Evolutionary conservation across 2,113 vertebrate species (phyloP), one percentile per base, ranked within the genome.

Genomic region (Oreochromis spilurus): DNA sequence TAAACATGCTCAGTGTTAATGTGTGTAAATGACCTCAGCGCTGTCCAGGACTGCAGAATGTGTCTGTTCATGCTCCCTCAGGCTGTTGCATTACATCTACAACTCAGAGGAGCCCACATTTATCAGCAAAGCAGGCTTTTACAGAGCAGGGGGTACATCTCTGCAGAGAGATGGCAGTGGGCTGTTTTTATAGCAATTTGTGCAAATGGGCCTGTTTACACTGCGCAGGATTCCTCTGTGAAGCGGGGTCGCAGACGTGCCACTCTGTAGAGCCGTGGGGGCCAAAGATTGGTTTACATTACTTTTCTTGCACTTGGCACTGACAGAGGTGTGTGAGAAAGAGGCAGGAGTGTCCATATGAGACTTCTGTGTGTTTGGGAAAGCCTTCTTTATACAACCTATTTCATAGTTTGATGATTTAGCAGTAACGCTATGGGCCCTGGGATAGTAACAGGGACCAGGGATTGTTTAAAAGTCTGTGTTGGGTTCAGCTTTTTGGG

Each of bases 171-270:
- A 79, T 78, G 70, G 53, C 62, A 72, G 78, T 48, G 31, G 75
- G 82, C 84, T 95, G 93, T 93, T 94, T 94, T 94, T 86, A 88
- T 5, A 92, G 94, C 90, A 91, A 94, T 96, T 95, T 94, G 84
- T 90, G 90, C 50, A 88, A 90, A 94, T 93, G 85, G 82, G 84
- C 89, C 86, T 95, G 85, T 93, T 93, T 92, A 94, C 87, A 87
- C 79, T 92, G n/a, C n/a, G 86, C 81, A 45, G 84, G 70, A 79
- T 17, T 82, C 29, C 84, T 89, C 90, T 86, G 92, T 91, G 86
- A 89, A 77, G 58, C 5, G 1, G 80, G 91, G 90, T 91, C 60
- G n/a, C 79, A 70, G 78, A 81, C 52, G 19, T 84, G 50, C 80
- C 79, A 29, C 82, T 77, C 81, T 11, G 57, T 19, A 36, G 82